Percentiles rank a stretch among this genome's conserved stretches.
Conservation (phyloP, 2,888 invertebrate species). For the Rambutsinella grinnellia region DNA sequence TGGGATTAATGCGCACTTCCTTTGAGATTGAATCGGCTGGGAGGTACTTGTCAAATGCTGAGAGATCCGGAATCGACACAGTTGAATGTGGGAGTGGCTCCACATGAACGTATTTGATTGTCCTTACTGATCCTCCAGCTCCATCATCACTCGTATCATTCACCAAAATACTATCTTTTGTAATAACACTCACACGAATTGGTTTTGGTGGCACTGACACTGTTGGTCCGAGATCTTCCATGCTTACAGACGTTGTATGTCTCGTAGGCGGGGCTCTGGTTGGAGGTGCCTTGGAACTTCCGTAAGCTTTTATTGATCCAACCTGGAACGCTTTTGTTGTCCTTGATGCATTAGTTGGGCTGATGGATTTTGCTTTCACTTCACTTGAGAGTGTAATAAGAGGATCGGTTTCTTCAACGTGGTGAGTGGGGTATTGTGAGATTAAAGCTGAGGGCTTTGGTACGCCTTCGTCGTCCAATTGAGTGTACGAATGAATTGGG, state of each 20-base stretch:
- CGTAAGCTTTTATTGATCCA: slow-evolving; percentile 30
- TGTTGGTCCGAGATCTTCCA: slow-evolving; percentile 7
- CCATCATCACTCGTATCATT: slow-evolving; percentile 31
- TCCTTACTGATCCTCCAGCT: slow-evolving; percentile 13
- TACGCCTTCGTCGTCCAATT: slow-evolving; percentile 25
- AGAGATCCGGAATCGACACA: background rate
- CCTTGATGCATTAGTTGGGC: background rate
- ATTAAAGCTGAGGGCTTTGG: slow-evolving; percentile 40
- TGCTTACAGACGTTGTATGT: background rate
- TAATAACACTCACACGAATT: slow-evolving; percentile 62
- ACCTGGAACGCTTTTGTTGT: slow-evolving; percentile 24
- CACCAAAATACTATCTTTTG: slow-evolving; percentile 56
- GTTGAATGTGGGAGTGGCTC: slow-evolving; percentile 32
- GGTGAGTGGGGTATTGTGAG: slow-evolving; percentile 54
- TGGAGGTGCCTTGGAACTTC: slow-evolving; percentile 4
- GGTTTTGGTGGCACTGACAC: slow-evolving; percentile 49
- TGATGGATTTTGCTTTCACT: slow-evolving; percentile 7
- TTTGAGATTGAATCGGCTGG: slow-evolving; percentile 17
- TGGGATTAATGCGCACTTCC: slow-evolving; percentile 32
- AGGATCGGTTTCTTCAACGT: slow-evolving; percentile 39
- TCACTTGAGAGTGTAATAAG: slow-evolving; percentile 43
- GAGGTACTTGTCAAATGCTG: slow-evolving; percentile 27
- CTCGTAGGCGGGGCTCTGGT: slow-evolving; percentile 13
- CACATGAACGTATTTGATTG: slow-evolving; percentile 48
- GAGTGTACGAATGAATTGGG: slow-evolving; percentile 9